Evolutionary conservation across 2,113 vertebrate species (phyloP).

Genomic region (Hypocryptadius cinnamomeus): DNA sequence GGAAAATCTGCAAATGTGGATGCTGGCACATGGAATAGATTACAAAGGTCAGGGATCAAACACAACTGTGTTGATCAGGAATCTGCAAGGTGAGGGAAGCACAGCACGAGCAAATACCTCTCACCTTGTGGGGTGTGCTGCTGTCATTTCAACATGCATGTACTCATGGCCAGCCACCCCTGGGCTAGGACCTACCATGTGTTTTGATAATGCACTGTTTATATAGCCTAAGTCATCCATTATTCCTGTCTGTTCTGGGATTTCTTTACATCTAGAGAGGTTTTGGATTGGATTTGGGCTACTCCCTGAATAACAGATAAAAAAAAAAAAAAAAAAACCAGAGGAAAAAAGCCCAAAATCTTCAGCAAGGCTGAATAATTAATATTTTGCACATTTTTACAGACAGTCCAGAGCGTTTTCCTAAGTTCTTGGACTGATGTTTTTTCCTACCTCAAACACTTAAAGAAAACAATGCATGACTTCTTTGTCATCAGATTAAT

Average conservation of each 20-base stretch:
- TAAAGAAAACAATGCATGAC: not conserved
- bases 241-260: not conserved
- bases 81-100: not conserved
- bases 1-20: not conserved
- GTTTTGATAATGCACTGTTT: not conserved
- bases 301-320: not conserved
- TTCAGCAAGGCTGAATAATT: conserved; percentile 14
- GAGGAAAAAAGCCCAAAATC: not conserved
- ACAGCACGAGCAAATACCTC: not conserved
- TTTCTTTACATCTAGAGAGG: not conserved
- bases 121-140: not conserved
- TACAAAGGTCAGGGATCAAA: not conserved
- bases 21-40: not conserved
- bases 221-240: not conserved
- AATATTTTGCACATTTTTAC: not conserved
- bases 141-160: not conserved
- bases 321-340: not conserved
- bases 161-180: not conserved
- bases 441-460: not conserved
- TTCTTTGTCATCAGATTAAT: not conserved
- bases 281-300: not conserved
- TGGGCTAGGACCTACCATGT: not conserved
- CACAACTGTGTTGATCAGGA: not conserved
- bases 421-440: not conserved
- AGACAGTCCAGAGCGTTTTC: not conserved